Conservation (phyloP, 2,113 vertebrate genomes). For the Nanorana parkeri region DNA sequence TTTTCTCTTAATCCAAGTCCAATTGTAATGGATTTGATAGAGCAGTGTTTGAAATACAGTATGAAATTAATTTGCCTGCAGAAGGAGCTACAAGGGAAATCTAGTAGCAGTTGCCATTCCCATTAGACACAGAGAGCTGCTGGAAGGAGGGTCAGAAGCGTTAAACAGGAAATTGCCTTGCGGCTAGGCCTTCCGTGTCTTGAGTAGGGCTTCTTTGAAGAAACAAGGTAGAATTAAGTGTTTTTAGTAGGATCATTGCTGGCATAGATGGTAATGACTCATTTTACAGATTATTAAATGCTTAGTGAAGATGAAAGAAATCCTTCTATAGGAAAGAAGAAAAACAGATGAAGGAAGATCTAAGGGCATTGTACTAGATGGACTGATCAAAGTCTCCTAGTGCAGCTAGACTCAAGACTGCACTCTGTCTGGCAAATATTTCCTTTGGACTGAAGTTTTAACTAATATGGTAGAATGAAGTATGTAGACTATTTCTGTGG, state of each 20-base stretch:
- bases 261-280: constrained; percentile 26
- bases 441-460: neutral
- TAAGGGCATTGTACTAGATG: neutral
- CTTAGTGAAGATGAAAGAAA: constrained; percentile 38
- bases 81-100: too few relatives aligned
- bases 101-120: too few relatives aligned
- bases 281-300: constrained; percentile 29
- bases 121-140: too few relatives aligned
- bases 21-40: too few relatives aligned
- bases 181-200: neutral
- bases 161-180: neutral
- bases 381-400: constrained; percentile 20
- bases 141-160: too few relatives aligned
- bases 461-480: neutral
- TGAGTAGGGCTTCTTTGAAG: constrained; percentile 10
- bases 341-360: constrained; percentile 17
- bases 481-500: too few relatives aligned
- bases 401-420: neutral
- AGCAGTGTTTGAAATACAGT: too few relatives aligned
- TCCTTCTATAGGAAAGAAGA: neutral
- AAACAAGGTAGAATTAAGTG: constrained; percentile 21
- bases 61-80: too few relatives aligned
- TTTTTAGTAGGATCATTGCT: constrained; percentile 30
- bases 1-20: too few relatives aligned
- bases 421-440: neutral